phyloP scores from a whole-genome alignment of 2,113 vertebrate species.

The Sceloporus undulatus region DNA sequence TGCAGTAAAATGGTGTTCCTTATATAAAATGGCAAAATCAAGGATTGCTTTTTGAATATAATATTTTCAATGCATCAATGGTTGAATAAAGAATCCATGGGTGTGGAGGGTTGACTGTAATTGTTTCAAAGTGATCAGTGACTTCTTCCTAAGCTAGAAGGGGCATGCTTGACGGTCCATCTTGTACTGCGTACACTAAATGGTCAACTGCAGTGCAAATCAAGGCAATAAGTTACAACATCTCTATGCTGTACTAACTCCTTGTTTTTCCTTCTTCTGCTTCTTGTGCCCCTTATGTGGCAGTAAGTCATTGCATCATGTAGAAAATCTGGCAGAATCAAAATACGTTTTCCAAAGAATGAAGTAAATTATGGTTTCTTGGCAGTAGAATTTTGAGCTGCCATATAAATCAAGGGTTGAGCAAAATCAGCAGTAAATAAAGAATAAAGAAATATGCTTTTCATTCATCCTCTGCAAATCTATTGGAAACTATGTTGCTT shows the following conservation, averaged over 20 bases:
- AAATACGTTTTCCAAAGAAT: slow-evolving; percentile 15
- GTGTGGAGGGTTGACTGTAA: no score
- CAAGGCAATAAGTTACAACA: not conserved
- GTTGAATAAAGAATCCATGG: no score
- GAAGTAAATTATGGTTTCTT: slow-evolving; percentile 7
- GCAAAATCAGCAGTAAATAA: slow-evolving; percentile 24
- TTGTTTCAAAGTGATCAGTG: not conserved
- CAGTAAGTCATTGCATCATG: not conserved
- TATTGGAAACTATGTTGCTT: not conserved
- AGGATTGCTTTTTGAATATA: no score
- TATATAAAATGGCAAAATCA: no score
- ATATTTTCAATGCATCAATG: no score
- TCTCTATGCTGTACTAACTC: not conserved
- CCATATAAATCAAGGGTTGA: slow-evolving; percentile 10
- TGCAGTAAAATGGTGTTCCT: no score
- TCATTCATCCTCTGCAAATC: slow-evolving; percentile 8
- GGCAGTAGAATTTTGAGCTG: slow-evolving; percentile 16
- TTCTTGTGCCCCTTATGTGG: not conserved
- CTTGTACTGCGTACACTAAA: not conserved
- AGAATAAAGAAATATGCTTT: not conserved
- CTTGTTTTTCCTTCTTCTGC: not conserved
- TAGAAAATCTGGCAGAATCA: slow-evolving; percentile 12
- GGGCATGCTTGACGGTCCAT: not conserved
- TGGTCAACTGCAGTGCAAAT: not conserved
- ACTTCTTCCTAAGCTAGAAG: not conserved